These are phyloP conservation scores for Solenopsis invicta DNA, from an alignment of 1,140 invertebrate species.

Conservation along the genomic window DNA sequence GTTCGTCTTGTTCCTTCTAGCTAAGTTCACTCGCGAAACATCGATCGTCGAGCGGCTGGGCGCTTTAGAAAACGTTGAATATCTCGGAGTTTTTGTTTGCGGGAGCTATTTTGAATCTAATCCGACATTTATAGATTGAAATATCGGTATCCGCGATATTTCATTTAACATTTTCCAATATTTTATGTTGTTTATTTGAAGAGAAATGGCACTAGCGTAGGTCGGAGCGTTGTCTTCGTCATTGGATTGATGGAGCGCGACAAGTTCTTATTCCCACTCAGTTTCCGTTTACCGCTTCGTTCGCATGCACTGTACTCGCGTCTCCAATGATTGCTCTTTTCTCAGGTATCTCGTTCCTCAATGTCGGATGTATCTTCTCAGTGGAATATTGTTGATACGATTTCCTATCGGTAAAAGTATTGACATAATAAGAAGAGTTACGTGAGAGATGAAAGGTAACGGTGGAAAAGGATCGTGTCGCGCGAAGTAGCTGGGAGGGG, in stretches of 20 bases:
- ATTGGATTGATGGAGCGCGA: background rate
- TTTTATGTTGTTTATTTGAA: background rate
- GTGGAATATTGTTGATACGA: constrained; percentile 59
- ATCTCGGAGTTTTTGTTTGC: background rate
- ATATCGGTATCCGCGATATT: background rate
- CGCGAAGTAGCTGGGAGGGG: background rate
- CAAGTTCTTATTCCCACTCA: background rate
- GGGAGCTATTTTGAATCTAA: background rate
- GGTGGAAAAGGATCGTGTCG: background rate
- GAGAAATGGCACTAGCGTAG: background rate
- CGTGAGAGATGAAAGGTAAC: constrained; percentile 54
- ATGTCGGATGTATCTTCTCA: background rate
- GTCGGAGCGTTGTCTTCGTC: background rate
- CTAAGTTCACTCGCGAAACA: constrained; percentile 24
- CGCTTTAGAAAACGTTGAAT: background rate
- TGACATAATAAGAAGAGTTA: constrained; percentile 27
- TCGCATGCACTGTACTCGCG: background rate
- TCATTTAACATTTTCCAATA: background rate
- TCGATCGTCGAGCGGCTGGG: background rate
- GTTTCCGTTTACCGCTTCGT: background rate
- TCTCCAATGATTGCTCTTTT: constrained; percentile 19
- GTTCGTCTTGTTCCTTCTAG: constrained; percentile 60
- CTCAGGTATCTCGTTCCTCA: constrained; percentile 15
- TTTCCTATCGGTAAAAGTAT: constrained; percentile 62
- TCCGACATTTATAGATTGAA: background rate